Evolutionary conservation across 2,113 vertebrate species (phyloP).

Genomic region (Pheucticus melanocephalus): DNA sequence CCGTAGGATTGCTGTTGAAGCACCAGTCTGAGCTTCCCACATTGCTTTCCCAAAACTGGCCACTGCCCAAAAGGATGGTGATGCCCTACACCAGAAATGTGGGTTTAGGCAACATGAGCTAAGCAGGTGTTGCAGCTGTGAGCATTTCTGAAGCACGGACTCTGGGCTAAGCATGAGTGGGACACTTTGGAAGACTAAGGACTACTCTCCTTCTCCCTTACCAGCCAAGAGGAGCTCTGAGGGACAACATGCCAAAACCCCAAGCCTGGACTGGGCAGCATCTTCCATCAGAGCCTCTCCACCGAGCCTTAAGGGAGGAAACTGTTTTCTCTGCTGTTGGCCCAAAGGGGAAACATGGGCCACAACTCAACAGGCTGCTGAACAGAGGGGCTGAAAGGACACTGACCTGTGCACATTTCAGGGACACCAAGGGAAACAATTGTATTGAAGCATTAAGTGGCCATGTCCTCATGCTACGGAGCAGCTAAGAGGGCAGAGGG

Average conservation of each 20-base stretch:
- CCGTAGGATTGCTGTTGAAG: not conserved
- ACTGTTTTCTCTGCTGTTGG: not conserved
- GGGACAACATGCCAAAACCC: not conserved
- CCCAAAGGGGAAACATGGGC: not conserved
- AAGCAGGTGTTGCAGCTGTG: not conserved
- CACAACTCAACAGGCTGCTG: not conserved
- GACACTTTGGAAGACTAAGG: not conserved
- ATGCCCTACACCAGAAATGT: not conserved
- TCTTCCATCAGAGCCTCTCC: not conserved
- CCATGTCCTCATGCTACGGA: rapidly evolving
- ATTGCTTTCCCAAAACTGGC: not conserved
- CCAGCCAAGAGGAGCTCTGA: not conserved
- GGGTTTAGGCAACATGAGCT: not conserved
- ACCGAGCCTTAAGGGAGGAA: not conserved
- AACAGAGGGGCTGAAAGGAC: not conserved
- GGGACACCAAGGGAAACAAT: not conserved
- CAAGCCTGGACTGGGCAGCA: not conserved
- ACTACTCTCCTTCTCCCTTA: not conserved
- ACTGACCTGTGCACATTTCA: not conserved
- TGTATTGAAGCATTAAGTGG: not conserved
- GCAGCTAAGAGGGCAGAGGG: not conserved
- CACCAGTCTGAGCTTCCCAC: not conserved
- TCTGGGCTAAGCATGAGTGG: not conserved
- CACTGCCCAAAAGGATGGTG: not conserved
- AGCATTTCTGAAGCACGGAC: not conserved